These are phyloP conservation scores for Nettapus auritus DNA, from an alignment of 2,113 vertebrate species.

Conservation along the genomic window DNA sequence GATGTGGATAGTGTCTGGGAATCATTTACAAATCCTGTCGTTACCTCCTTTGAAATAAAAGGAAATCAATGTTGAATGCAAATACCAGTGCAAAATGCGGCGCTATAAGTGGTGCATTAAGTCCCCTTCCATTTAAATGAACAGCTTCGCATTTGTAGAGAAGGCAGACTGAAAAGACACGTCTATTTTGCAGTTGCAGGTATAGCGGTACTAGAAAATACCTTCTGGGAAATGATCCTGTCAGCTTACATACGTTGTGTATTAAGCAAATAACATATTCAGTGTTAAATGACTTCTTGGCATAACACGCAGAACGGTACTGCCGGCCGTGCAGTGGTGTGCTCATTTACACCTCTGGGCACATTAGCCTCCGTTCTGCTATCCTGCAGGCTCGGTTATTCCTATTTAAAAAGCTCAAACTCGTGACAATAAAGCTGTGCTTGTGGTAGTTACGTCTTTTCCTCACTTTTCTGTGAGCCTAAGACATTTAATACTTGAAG, in stretches of 20 bases:
- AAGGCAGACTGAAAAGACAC: constrained; percentile 27
- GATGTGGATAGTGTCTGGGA: not conserved
- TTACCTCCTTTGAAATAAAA: constrained; percentile 30
- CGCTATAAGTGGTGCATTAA: constrained; percentile 27
- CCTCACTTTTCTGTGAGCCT: constrained; percentile 21
- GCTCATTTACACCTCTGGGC: constrained; percentile 32
- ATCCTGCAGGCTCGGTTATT: constrained; percentile 4
- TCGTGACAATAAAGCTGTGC: constrained; percentile 45
- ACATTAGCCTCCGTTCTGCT: constrained; percentile 4
- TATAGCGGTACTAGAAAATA: constrained; percentile 35
- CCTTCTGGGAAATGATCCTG: constrained; percentile 38
- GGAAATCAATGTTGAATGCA: constrained; percentile 6
- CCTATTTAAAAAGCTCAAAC: constrained; percentile 19
- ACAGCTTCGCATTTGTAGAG: constrained; percentile 16
- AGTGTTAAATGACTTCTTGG: constrained; percentile 37
- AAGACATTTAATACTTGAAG: constrained; percentile 19
- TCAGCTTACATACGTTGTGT: constrained; percentile 16
- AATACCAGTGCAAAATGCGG: constrained; percentile 22
- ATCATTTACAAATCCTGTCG: constrained; percentile 51
- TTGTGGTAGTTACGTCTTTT: constrained; percentile 24
- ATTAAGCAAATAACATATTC: constrained; percentile 53
- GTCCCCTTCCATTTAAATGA: constrained; percentile 46
- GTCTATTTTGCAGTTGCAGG: constrained; percentile 27
- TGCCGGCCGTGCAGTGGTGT: constrained; percentile 18
- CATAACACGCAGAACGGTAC: constrained; percentile 14